Percentiles rank a stretch among this genome's conserved stretches.
These are phyloP conservation scores for Acanthisitta chloris DNA, from an alignment of 2,113 vertebrate genomes.

Conservation along the genomic window DNA sequence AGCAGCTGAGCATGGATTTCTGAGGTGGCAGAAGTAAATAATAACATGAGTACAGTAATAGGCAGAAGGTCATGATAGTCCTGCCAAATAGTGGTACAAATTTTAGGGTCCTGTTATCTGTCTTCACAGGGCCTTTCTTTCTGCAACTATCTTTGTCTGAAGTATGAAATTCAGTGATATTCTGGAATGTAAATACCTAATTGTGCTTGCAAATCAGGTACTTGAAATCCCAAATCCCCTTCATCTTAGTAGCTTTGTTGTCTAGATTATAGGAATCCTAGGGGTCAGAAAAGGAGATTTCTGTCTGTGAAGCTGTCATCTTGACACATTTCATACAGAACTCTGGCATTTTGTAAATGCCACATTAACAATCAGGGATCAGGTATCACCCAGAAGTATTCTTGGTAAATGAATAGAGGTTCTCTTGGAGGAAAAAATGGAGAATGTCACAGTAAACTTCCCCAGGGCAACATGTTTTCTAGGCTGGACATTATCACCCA, in stretches of 20 bases:
- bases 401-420: not conserved
- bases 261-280: not conserved
- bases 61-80: not conserved
- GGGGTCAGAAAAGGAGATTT: slow-evolving; percentile 1
- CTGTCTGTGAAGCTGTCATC: not conserved
- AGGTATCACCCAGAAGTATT: not conserved
- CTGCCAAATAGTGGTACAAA: not conserved
- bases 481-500: not conserved
- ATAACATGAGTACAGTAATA: not conserved
- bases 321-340: not conserved
- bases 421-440: not conserved
- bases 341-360: slow-evolving; percentile 20
- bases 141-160: not conserved
- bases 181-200: not conserved
- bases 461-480: not conserved
- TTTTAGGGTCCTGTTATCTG: not conserved
- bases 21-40: not conserved
- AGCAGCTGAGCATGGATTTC: not conserved
- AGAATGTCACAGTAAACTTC: not conserved
- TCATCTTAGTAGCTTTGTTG: not conserved
- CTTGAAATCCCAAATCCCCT: not conserved
- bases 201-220: not conserved
- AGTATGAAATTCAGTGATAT: not conserved
- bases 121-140: not conserved
- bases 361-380: not conserved